Evolutionary conservation across 1,140 invertebrate genomes (phyloP), one percentile per base, ranked within the genome.

Genomic region (Drosophila prosaltans): DNA sequence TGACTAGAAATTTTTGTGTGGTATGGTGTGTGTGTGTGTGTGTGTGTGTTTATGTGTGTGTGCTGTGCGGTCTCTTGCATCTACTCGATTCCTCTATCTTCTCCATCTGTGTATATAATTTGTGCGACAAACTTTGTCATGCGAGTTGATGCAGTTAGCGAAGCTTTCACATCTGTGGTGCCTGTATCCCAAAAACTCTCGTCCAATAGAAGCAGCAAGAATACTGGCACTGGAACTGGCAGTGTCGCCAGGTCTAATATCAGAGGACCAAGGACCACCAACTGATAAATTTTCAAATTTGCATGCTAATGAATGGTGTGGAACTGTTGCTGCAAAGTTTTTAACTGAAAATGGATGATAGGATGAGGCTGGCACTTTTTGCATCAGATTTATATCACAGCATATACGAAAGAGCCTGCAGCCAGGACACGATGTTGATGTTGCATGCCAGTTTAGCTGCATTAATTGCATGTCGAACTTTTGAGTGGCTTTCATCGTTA

Each of bases 231-330:
- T 57, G n/a, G 21, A 16, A 71, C 43, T 16, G 32, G 6, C 32
- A 8, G 11, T 40, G 43, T 21, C n/a, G 48, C 45, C 45, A 51
- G 45, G 58, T 11, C 30, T 45, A 60, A 21, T 3, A 11, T 51
- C 45, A 51, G 28, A 57, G 7, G 3, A 54, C 24, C 60, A 10
- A 9, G 40, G 45, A 57, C 65, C 64, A 65, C 61, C 67, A 72
- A 43, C 67, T 74, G 68, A 81, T 86, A 81, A 86, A 78, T 86
- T 85, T 81, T 69, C 62, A 86, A 86, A 85, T 81, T 81, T 75
- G 63, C 82, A 81, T 86, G 74, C 78, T 84, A 81, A 78, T 78
- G 74, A 86, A 85, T 81, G 74, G 82, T 64, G 65, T 65, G 32
- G 60, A 66, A 55, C 65, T 59, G 58, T 71, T 59, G 58, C 54